phyloP scores from a whole-genome alignment of 92 coral and sea anemone genomes.

The Meandrina meandrites region DNA sequence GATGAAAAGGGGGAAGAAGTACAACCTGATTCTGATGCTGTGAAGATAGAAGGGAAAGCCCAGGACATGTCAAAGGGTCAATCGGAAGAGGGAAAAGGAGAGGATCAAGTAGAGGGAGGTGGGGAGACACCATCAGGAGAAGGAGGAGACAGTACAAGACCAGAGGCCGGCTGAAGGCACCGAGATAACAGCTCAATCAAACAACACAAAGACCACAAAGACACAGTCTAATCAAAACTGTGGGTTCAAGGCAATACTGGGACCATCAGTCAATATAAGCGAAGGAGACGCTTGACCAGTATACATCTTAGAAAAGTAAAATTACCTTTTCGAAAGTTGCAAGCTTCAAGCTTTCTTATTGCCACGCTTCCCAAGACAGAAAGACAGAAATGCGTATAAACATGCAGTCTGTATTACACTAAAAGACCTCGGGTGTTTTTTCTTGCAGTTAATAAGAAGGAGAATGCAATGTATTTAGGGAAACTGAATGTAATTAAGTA shows the following conservation, averaged over 20 bases:
- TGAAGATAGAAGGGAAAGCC: not conserved
- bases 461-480: no score
- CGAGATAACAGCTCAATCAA: not conserved
- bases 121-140: not conserved
- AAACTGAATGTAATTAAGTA: no score
- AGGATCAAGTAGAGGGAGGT: not conserved
- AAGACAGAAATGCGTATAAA: not conserved
- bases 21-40: not conserved
- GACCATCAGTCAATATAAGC: not conserved
- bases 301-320: not conserved
- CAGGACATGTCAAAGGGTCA: not conserved
- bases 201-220: not conserved
- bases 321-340: not conserved
- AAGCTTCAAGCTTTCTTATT: not conserved
- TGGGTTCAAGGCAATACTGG: not conserved
- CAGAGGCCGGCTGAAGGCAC: not conserved
- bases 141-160: not conserved
- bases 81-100: not conserved
- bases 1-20: not conserved
- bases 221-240: not conserved
- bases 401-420: no score
- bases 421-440: no score
- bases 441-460: no score
- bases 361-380: not conserved
- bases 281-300: not conserved